phyloP scores from a whole-genome alignment of 2,113 vertebrate genomes.

The Serinus canaria region DNA sequence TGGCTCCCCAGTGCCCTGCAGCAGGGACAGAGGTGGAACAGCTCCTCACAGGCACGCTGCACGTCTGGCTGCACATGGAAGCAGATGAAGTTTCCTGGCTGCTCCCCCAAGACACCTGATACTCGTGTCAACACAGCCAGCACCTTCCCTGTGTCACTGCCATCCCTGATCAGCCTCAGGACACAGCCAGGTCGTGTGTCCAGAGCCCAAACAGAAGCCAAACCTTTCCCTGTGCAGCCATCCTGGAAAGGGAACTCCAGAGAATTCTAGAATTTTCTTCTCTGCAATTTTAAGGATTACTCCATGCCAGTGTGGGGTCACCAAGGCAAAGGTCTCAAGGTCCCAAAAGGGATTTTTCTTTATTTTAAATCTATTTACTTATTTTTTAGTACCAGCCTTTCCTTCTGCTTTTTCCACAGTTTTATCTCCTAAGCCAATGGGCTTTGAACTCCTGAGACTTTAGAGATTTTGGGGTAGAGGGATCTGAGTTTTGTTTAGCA shows the following conservation, averaged over 20 bases:
- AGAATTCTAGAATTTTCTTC: not conserved
- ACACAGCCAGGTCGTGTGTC: not conserved
- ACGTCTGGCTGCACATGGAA: not conserved
- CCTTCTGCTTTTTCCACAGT: not conserved
- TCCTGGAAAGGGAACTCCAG: not conserved
- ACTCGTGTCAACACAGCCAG: not conserved
- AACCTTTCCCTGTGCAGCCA: not conserved
- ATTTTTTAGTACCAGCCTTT: not conserved
- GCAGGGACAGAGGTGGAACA: rapidly evolving
- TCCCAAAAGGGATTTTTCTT: not conserved
- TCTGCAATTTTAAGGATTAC: not conserved
- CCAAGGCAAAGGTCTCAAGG: not conserved
- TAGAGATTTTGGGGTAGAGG: not conserved
- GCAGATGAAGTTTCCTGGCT: not conserved
- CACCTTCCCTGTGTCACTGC: not conserved
- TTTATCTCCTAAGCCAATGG: rapidly evolving
- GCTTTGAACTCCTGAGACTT: not conserved
- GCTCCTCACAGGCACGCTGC: not conserved
- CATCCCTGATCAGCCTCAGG: not conserved
- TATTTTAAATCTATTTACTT: not conserved
- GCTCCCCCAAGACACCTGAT: not conserved
- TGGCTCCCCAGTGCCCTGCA: not conserved
- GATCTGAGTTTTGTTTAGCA: not conserved
- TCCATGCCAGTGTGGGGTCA: rapidly evolving
- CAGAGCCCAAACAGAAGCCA: not conserved